These are phyloP conservation scores for Oncorhynchus nerka DNA, from an alignment of 2,113 vertebrate species.

Conservation along the genomic window DNA sequence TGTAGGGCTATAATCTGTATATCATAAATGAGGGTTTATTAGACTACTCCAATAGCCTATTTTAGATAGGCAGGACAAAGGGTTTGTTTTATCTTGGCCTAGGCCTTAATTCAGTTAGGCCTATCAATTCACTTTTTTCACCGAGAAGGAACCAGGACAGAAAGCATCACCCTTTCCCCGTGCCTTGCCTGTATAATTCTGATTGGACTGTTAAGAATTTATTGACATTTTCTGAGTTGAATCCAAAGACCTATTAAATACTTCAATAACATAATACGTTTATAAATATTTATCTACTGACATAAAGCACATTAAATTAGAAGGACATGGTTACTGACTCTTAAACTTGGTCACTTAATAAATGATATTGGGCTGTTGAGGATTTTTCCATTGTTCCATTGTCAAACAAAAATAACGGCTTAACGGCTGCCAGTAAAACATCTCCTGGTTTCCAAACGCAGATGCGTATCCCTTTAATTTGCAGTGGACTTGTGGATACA, in stretches of 20 bases:
- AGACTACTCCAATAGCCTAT: no score
- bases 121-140: no score
- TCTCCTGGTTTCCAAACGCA: constrained; percentile 25
- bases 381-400: neutral
- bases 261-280: neutral
- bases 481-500: constrained; percentile 23
- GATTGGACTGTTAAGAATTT: neutral
- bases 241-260: neutral
- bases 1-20: no score
- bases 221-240: neutral
- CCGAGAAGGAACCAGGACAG: neutral
- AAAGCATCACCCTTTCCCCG: neutral
- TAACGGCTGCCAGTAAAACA: constrained; percentile 20
- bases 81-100: no score
- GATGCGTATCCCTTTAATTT: constrained; percentile 19
- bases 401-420: neutral
- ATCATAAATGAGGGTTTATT: no score
- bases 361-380: neutral
- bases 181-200: neutral
- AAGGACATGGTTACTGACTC: neutral
- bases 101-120: no score
- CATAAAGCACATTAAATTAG: neutral
- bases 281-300: neutral
- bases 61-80: no score
- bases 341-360: neutral